Conservation (phyloP, 2,113 vertebrate genomes). For the Oryctolagus cuniculus region mOryCun1.1 NC_091445.1:42415001-42415500, state of each 20-base stretch:
- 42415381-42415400: too few species aligned
- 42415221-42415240: not conserved
- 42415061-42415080: not conserved
- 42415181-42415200: not conserved
- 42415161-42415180: not conserved
- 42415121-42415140: not conserved
- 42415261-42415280: not conserved
- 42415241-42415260: not conserved
- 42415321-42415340: too few species aligned
- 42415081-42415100: not conserved
- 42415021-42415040: not conserved
- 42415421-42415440: too few species aligned
- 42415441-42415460: too few species aligned
- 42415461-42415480: too few species aligned
- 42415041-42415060: not conserved
- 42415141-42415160: not conserved
- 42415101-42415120: fast-evolving
- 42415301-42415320: too few species aligned
- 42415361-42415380: too few species aligned
- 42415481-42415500: too few species aligned
- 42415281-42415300: not conserved
- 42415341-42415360: too few species aligned
- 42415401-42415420: too few species aligned
- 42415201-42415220: not conserved
- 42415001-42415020: not conserved